Percentiles rank a stretch among this genome's conserved stretches.
These are phyloP conservation scores for Scaptomyza polygonia DNA, from an alignment of 2,888 invertebrate species.

Conservation along the genomic window DNA sequence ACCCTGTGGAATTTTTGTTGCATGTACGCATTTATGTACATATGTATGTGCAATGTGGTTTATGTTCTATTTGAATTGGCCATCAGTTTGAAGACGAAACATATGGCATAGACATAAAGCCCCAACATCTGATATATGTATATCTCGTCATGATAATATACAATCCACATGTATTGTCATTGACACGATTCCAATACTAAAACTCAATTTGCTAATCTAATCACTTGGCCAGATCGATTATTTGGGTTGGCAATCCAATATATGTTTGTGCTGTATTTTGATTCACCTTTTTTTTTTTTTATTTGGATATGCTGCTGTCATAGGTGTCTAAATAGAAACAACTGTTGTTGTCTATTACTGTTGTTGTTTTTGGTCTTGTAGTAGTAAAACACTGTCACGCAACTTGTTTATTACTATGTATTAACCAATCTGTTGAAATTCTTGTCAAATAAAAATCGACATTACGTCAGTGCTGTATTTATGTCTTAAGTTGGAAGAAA, in stretches of 20 bases:
- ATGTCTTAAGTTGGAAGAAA: not conserved
- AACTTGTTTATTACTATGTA: constrained; percentile 54
- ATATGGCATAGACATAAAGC: constrained; percentile 31
- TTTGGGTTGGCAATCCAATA: constrained; percentile 29
- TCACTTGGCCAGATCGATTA: constrained; percentile 30
- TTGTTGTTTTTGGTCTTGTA: constrained; percentile 18
- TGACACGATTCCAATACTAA: constrained; percentile 11
- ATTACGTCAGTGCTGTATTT: constrained; percentile 43
- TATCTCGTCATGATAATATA: constrained; percentile 62
- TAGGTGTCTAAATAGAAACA: constrained; percentile 37
- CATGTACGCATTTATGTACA: too few species aligned
- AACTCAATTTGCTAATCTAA: constrained; percentile 66
- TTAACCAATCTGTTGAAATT: constrained; percentile 51
- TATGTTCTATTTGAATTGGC: constrained; percentile 13
- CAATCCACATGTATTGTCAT: constrained; percentile 23
- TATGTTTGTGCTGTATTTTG: constrained; percentile 25
- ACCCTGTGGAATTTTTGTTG: constrained; percentile 53
- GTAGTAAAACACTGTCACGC: constrained; percentile 32
- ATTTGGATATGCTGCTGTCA: constrained; percentile 46
- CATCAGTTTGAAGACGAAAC: constrained; percentile 21
- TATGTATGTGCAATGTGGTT: constrained; percentile 18
- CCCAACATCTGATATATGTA: constrained; percentile 47
- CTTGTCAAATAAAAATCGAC: constrained; percentile 30
- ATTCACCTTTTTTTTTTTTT: constrained; percentile 2
- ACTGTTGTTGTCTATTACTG: constrained; percentile 9